Evolutionary conservation across 2,888 invertebrate species (phyloP), one percentile per base, ranked within the genome.

Genomic region (Acrobasis suavella): DNA sequence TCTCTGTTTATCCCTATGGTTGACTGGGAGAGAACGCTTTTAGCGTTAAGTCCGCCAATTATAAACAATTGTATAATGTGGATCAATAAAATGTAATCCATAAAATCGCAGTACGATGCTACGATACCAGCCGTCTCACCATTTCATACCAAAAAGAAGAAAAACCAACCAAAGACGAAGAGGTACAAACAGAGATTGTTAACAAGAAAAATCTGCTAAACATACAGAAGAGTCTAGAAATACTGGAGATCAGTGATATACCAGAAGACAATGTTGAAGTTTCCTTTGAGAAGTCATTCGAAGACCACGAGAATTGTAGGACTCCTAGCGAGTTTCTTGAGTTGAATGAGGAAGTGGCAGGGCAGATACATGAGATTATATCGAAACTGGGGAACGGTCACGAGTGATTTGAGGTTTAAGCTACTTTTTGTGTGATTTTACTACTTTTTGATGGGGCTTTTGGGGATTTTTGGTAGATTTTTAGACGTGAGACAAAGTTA

Each of bases 351-450:
- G 83, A 86, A 0, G 86, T 92, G 0, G 74, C 81, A 0, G 85
- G 91, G 50, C 91, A 92, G 52, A 92, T 92, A 1, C 90, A 91
- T 66, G 82, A 88, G 65, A 69, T 91, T 69, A 91, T 91, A 46
- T 80, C 87, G 0, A 91, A 89, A 65, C 65, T 91, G 61, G 82
- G 83, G 54, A 86, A 87, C 49, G 87, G 88, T 56, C 17, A 50
- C 0, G 15, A 55, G 14, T 55, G 77, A 46, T 46, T 14, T 42
- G 14, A 42, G 42, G 14, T 42, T 42, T 12, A 5, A 7, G 14
- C 42, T 9, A 42, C 10, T 42, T 42, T 42, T 42, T 2, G 42
- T 14, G 42, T 42, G 42, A 2, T 42, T 42, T 42, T 42, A 12
- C 12, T 12, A 42, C 12, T 42, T 42, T 42, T 42, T 39, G 9